Base-by-base conservation (phyloP, 2,797 vertebrate species). In the Anniella stebbinsi region DNA sequence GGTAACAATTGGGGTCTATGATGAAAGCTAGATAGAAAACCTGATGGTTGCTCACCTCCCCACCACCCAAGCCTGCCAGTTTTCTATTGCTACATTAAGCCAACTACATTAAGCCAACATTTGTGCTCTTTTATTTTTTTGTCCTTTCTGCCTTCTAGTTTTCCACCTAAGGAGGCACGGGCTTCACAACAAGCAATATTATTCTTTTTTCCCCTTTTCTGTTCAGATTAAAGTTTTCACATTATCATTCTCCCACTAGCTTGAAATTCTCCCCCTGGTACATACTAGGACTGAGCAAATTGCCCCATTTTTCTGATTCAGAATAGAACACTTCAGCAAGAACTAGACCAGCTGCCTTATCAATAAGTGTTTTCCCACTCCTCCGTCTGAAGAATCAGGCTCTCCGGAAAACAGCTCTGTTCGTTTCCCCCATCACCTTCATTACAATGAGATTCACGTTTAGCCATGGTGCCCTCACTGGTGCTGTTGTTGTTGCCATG, bases 401-500 rank as follows among this genome's bases (percentile, higher is more conserved):
- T 83, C 41, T 88, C 66, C 41, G 36, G 63, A 84, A 86, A 67
- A 67, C 15, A 41, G 57, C 36, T 57, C 45, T 63, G 21, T 78
- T 36, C 63, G 9, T 81, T 63, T 89, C 54, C 70, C 33, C 81
- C n/a, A 6, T 38, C n/a, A 72, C 86, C 77, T 86, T 92, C 36
- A 10, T 45, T 89, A 48, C 89, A 75, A 54, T 76, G 69, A 77
- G 57, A 84, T 92, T 92, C 77, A 67, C 73, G 3, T 80, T 66
- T 69, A 83, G 51, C 36, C 21, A 2, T 51, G 86, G 86, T 87
- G 45, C 48, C 87, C 25, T 88, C n/a, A 6, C 23, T 89, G 70
- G 66, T 83, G 36, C 78, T 80, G 86, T 18, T 86, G 66, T 82
- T 87, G 73, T 90, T 88, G 76, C 82, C 73, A 77, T 88, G 88